Percentiles rank a stretch among this genome's conserved stretches.
Evolutionary conservation across 2,113 vertebrate species (phyloP).

Genomic region (Sakesphorus luctuosus): DNA sequence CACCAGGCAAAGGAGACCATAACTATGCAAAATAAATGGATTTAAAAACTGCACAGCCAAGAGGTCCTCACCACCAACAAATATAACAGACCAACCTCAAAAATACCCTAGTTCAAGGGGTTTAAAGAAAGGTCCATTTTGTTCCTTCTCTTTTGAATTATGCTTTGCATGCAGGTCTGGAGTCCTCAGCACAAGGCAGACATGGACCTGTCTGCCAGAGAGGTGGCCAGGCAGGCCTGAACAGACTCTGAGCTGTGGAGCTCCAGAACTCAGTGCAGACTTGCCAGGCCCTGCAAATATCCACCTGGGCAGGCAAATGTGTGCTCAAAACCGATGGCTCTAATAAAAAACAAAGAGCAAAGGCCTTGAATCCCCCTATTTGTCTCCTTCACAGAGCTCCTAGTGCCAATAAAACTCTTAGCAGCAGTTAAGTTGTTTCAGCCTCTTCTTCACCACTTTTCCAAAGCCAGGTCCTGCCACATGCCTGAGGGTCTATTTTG

Average conservation of each 20-base stretch:
- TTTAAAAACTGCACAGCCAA: neutral
- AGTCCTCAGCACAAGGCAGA: neutral
- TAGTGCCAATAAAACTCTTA: constrained; percentile 3
- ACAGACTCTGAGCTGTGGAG: neutral
- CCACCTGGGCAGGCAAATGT: neutral
- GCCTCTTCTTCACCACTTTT: neutral
- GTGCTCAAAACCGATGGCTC: neutral
- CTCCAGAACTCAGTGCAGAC: neutral
- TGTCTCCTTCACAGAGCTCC: neutral
- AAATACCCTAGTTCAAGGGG: neutral
- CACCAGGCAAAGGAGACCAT: neutral
- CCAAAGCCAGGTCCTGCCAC: neutral
- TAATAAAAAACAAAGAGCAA: neutral
- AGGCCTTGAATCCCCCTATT: neutral
- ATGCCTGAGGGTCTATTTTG: neutral
- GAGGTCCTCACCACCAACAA: neutral
- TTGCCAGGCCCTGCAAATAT: neutral
- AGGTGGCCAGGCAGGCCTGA: neutral
- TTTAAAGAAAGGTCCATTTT: neutral
- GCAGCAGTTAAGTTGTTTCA: neutral
- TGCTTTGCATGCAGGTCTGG: neutral
- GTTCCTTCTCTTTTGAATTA: neutral
- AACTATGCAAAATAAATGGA: neutral
- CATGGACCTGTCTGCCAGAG: neutral
- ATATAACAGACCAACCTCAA: neutral